phyloP scores from a whole-genome alignment of 2,113 vertebrate genomes.

The Micronycteris hirsuta region DNA sequence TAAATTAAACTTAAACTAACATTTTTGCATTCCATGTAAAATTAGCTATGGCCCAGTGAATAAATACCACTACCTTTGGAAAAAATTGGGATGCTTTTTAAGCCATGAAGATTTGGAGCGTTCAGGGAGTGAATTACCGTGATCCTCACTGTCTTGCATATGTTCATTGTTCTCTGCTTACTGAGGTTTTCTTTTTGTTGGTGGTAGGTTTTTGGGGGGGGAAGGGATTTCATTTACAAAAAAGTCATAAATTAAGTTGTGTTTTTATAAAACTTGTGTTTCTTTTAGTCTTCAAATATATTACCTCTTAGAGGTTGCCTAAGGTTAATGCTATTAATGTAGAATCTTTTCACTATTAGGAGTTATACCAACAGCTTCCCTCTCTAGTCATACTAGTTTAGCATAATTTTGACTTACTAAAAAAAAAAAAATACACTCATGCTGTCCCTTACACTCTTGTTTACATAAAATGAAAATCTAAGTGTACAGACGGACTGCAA shows the following conservation, averaged over 20 bases:
- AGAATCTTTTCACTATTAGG: conserved; percentile 27
- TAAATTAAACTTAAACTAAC: conserved; percentile 83
- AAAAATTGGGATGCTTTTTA: conserved; percentile 85
- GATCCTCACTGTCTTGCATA: conserved; percentile 77
- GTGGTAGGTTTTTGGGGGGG: not conserved
- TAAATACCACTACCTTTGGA: conserved; percentile 81
- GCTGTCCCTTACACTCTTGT: not conserved
- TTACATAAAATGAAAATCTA: conserved; percentile 48
- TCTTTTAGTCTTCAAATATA: conserved; percentile 58
- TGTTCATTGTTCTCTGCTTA: conserved; percentile 76
- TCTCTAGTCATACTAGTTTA: conserved; percentile 72
- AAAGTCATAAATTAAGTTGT: conserved; percentile 63
- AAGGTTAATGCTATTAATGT: not conserved
- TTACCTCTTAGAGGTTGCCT: conserved; percentile 63
- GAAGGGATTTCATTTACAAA: conserved; percentile 17
- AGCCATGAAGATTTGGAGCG: conserved; percentile 81
- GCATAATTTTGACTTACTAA: not conserved
- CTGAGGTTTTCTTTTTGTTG: conserved; percentile 54
- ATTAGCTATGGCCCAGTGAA: conserved; percentile 83
- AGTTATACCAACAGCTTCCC: conserved; percentile 64
- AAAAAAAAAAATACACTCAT: conserved; percentile 28
- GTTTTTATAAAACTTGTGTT: conserved; percentile 45
- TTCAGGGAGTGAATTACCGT: conserved; percentile 78
- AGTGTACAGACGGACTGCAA: not conserved
- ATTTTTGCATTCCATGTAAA: conserved; percentile 83